Evolutionary conservation across 1,140 invertebrate species (phyloP), one percentile per base, ranked within the genome.

Genomic region (Drosophila nigromelanica): DNA sequence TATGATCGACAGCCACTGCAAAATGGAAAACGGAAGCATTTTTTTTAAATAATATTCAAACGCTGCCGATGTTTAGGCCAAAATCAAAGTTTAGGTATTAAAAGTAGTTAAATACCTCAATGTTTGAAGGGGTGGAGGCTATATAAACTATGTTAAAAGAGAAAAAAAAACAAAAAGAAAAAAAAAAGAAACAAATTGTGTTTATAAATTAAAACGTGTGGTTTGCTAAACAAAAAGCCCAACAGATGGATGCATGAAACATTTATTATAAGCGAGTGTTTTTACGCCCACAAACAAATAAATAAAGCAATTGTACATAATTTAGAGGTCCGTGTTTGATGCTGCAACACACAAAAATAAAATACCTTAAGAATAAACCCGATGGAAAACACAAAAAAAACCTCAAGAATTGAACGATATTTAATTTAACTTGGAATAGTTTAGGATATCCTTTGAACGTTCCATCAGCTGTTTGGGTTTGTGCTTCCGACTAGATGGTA

Each of bases 91-190:
- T 87, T 66, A 87, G 71, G 70, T 77, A 75, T 67, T 64, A 71
- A 33, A 55, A 54, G 14, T 78, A 78, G 59, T 72, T 77, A 54
- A 67, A 70, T 86, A 81, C 78, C 82, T 87, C 81, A 86, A 27
- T 45, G 35, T 76, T 87, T 47, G 33, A 70, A 73, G 81, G 75
- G 81, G 83, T 86, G 82, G 78, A 86, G 81, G 81, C 78, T 86
- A 8, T 1, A 35, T 8, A 35, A 35, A 35, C 33, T 10, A 35
- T 35, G 6, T 35, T 8, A 8, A 30, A 50, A 51, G 4, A 14
- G 15, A 33, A 15, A 15, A 33, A 0, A 47, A 15, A 33, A 51
- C 2, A 47, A 47, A 24, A 33, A 42, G 2, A 8, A 0, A 35
- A 35, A 35, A 66, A 68, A 68, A 18, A 10, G 33, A 43, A 35